phyloP scores from a whole-genome alignment of 2,888 invertebrate genomes.

The Mythimna ferrago region DNA sequence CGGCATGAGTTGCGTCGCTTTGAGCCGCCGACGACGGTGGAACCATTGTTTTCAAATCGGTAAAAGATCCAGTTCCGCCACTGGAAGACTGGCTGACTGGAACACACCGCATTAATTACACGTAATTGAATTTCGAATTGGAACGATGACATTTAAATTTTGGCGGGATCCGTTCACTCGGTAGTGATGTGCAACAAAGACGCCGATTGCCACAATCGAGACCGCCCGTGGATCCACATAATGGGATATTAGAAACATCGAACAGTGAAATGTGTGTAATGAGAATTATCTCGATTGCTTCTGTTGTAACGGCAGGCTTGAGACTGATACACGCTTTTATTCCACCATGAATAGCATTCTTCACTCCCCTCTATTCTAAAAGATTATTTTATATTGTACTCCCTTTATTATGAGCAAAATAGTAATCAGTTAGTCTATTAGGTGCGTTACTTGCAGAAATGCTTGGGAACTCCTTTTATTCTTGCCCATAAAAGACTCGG shows the following conservation, averaged over 20 bases:
- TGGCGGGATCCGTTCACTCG: conserved; percentile 84
- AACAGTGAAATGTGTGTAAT: conserved; percentile 90
- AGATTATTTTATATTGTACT: conserved; percentile 86
- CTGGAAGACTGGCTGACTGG: conserved; percentile 86
- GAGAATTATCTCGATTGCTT: conserved; percentile 90
- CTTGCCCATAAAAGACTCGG: conserved; percentile 64
- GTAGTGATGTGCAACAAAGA: conserved; percentile 89
- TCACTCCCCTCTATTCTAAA: conserved; percentile 84
- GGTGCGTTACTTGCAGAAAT: conserved; percentile 86
- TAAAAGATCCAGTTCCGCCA: conserved; percentile 85
- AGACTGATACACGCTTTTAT: conserved; percentile 82
- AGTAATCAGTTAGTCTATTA: conserved; percentile 88
- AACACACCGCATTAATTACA: conserved; percentile 91
- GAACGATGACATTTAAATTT: conserved; percentile 92
- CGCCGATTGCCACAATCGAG: conserved; percentile 82
- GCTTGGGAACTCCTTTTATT: conserved; percentile 73
- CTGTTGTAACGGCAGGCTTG: conserved; percentile 86
- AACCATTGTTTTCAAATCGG: conserved; percentile 87
- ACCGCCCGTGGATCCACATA: conserved; percentile 87
- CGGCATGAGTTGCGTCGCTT: conserved; percentile 84
- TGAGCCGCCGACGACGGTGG: conserved; percentile 78
- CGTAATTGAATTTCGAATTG: conserved; percentile 92
- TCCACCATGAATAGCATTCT: conserved; percentile 85
- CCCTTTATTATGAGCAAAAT: conserved; percentile 84
- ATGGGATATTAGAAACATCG: conserved; percentile 86